Evolutionary conservation across 2,113 vertebrate species (phyloP).

Genomic region (Salvator merianae): DNA sequence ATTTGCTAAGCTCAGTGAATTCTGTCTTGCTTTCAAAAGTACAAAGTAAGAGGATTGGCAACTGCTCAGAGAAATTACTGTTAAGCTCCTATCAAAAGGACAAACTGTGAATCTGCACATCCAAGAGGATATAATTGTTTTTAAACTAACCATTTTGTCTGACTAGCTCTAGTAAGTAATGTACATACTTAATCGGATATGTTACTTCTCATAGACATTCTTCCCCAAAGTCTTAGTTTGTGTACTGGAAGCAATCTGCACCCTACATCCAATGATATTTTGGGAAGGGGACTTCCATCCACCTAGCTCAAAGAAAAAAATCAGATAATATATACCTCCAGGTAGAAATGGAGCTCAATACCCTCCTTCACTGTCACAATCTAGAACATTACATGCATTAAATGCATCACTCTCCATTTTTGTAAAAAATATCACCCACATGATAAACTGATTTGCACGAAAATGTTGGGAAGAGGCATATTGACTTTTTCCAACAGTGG

Average conservation of each 20-base stretch:
- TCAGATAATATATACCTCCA: too few species aligned
- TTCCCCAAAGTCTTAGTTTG: background rate
- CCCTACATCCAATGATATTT: background rate
- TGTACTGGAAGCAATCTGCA: background rate
- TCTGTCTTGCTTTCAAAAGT: conserved; percentile 60
- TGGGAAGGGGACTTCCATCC: background rate
- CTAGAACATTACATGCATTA: too few species aligned
- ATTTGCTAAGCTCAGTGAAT: conserved; percentile 50
- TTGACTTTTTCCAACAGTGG: too few species aligned
- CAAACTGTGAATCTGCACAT: conserved; percentile 54
- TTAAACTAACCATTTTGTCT: conserved; percentile 54
- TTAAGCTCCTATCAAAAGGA: conserved; percentile 61
- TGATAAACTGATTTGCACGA: too few species aligned
- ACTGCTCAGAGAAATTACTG: conserved; percentile 66
- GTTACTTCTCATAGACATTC: background rate
- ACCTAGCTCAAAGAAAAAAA: background rate
- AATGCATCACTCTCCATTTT: too few species aligned
- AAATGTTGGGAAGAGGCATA: too few species aligned
- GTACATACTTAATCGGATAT: background rate
- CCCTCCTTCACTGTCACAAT: too few species aligned
- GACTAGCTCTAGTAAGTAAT: conserved; percentile 53
- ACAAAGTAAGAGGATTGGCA: conserved; percentile 66
- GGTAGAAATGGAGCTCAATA: background rate
- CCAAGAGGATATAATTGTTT: conserved; percentile 65
- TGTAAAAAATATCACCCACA: too few species aligned